Conservation (phyloP, 2,113 vertebrate genomes). For the Tretioscincus oriximinensis region DNA sequence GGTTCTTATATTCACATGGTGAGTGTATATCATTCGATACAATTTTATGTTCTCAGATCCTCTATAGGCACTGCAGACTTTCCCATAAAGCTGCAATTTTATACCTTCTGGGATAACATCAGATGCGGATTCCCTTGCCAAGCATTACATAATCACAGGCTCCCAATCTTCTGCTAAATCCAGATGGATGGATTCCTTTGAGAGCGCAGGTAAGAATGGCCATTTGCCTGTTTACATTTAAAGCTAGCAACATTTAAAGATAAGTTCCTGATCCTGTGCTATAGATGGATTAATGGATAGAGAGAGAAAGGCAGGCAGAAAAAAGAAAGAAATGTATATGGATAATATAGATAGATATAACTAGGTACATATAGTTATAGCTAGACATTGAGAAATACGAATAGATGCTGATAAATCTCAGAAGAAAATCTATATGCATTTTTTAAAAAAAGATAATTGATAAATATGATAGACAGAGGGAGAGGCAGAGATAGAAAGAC, state of each 20-base stretch:
- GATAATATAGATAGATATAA: too few relatives aligned
- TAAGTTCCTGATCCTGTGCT: not conserved
- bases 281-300: too few relatives aligned
- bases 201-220: accelerated
- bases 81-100: constrained; percentile 39
- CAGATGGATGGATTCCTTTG: accelerated
- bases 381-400: too few relatives aligned
- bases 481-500: too few relatives aligned
- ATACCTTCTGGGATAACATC: constrained; percentile 26
- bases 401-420: too few relatives aligned
- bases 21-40: constrained; percentile 41
- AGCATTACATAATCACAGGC: not conserved
- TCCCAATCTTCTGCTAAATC: not conserved
- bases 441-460: too few relatives aligned
- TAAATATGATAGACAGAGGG: too few relatives aligned
- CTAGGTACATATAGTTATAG: too few relatives aligned
- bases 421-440: too few relatives aligned
- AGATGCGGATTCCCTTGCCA: not conserved
- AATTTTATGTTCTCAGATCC: constrained; percentile 42
- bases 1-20: constrained; percentile 41
- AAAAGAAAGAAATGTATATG: too few relatives aligned
- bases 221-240: not conserved
- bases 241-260: not conserved
- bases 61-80: constrained; percentile 7
- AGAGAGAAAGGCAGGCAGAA: too few relatives aligned